Evolutionary conservation across 2,113 vertebrate genomes (phyloP).

Genomic region (Rissa tridactyla): DNA sequence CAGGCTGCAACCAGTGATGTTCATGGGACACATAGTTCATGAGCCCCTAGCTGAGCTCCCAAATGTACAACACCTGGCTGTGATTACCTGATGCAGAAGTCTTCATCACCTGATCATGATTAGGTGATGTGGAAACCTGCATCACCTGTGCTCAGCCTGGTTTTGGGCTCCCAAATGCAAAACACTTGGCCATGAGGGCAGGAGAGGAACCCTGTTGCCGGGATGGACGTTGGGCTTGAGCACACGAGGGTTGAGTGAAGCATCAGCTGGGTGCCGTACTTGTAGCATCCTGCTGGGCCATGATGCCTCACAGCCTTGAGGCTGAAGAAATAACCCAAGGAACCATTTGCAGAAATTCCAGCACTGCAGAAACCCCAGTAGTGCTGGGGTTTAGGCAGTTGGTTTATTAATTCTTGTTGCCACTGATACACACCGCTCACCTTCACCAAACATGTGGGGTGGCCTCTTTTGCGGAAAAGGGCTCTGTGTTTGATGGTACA

Average conservation of each 20-base stretch:
- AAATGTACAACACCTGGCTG: background rate
- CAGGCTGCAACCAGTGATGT: rapidly evolving
- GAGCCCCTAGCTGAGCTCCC: background rate
- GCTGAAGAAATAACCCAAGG: background rate
- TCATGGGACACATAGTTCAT: rapidly evolving
- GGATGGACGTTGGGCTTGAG: too few species aligned
- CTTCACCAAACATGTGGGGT: background rate
- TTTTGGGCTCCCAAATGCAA: background rate
- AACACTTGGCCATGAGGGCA: rapidly evolving
- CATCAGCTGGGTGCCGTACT: background rate
- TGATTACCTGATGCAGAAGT: background rate
- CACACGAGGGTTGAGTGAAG: rapidly evolving
- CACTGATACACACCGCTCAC: rapidly evolving
- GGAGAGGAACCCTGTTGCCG: rapidly evolving
- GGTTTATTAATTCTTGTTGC: background rate
- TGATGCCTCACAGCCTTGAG: rapidly evolving
- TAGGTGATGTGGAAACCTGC: background rate
- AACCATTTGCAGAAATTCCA: background rate
- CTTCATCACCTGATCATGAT: background rate
- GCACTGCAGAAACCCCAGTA: background rate
- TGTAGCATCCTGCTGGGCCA: rapidly evolving
- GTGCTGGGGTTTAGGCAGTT: background rate
- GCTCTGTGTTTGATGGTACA: background rate
- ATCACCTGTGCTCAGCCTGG: background rate
- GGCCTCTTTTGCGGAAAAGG: background rate